Evolutionary conservation across 2,113 vertebrate genomes (phyloP).

Genomic region (Elgaria multicarinata): DNA sequence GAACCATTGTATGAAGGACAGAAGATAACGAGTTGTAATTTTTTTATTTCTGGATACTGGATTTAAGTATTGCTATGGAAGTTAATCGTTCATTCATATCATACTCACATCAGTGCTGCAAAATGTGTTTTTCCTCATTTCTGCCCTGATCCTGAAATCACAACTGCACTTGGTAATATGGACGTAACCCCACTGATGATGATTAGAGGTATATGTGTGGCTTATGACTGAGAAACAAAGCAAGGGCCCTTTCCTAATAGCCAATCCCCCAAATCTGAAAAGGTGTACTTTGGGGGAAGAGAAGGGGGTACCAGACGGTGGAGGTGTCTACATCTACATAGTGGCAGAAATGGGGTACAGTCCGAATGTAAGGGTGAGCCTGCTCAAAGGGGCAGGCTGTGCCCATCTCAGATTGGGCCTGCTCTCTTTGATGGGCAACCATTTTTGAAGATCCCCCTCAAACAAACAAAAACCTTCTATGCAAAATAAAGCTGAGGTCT

Average conservation of each 20-base stretch:
- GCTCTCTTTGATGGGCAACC: too few relatives aligned
- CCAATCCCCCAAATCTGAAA: too few relatives aligned
- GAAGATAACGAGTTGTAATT: neutral
- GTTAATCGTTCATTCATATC: neutral
- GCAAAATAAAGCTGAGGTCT: neutral
- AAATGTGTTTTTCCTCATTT: neutral
- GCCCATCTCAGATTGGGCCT: too few relatives aligned
- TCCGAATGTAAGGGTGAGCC: too few relatives aligned
- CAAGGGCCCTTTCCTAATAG: too few relatives aligned
- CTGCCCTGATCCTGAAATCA: neutral
- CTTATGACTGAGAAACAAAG: neutral
- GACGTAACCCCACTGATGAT: neutral
- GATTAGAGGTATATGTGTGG: neutral
- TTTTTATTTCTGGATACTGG: neutral
- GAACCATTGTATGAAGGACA: neutral
- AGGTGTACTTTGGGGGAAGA: neutral
- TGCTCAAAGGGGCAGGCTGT: neutral
- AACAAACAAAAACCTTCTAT: neutral
- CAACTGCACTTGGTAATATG: neutral
- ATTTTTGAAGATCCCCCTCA: too few relatives aligned
- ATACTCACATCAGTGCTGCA: neutral
- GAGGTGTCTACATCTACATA: too few relatives aligned
- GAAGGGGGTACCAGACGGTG: neutral
- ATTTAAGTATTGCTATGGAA: neutral
- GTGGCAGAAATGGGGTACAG: neutral